A percentile compares a stretch with the other conserved stretches of the same genome.
Conservation (phyloP, 2,888 invertebrate species). For the Callyntrura sp. region DNA sequence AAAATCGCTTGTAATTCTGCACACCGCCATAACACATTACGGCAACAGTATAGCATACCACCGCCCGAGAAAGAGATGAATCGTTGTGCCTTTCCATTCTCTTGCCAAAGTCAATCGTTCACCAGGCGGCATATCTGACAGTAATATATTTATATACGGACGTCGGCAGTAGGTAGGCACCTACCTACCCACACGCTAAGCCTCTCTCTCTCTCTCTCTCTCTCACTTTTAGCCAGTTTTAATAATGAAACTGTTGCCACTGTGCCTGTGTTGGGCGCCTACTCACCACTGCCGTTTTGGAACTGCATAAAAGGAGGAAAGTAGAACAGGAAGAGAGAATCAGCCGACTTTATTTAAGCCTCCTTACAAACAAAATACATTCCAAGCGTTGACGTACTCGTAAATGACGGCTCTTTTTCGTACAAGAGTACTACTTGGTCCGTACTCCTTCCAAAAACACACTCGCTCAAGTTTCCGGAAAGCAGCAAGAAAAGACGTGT, state of each 20-base stretch:
- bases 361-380: background rate
- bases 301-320: background rate
- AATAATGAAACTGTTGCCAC: constrained; percentile 13
- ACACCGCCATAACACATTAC: too few relatives aligned
- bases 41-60: too few relatives aligned
- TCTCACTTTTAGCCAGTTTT: background rate
- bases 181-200: too few relatives aligned
- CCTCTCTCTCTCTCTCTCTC: too few relatives aligned
- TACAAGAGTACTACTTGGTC: background rate
- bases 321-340: constrained; percentile 41
- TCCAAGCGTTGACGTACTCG: background rate
- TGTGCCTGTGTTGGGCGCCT: too few relatives aligned
- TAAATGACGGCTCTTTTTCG: constrained; percentile 1
- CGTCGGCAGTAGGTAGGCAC: too few relatives aligned
- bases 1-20: background rate
- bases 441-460: too few relatives aligned
- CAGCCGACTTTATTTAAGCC: background rate
- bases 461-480: too few relatives aligned
- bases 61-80: constrained; percentile 2
- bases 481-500: too few relatives aligned
- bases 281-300: too few relatives aligned
- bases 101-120: constrained; percentile 52
- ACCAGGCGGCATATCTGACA: constrained; percentile 53
- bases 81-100: background rate
- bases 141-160: constrained; percentile 57